Evolutionary conservation across 2,888 invertebrate genomes (phyloP), one percentile per base, ranked within the genome.

Genomic region (Hyposoter didymator): DNA sequence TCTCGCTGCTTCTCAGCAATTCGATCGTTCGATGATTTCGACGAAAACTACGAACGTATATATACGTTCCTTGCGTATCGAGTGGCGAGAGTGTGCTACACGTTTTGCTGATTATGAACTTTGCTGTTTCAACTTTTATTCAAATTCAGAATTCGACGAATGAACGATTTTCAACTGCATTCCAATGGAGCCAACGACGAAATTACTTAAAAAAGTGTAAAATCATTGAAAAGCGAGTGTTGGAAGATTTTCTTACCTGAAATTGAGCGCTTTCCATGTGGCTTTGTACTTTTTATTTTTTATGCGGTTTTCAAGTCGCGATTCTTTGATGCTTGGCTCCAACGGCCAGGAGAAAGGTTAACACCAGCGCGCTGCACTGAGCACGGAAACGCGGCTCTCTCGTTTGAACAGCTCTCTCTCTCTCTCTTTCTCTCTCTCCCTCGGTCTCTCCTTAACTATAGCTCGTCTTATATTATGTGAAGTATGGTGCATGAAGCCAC

Each of bases 381-480:
- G 72, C 81, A 59, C 76, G 84, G 78, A 82, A 81, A 78, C 84
- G 81, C 84, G 81, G 78, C 78, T 78, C 78, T 81, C 80, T 78
- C 76, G 84, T 84, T 84, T 81, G 80, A 81, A 55, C 4, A 22
- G 1, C 55, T 19, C 55, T 19, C 43, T 64, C 64, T 39, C 64
- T 35, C 39, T 6, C 64, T 45, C 19, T 59, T 12, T 59, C 59
- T 59, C 59, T 64, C 64, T 45, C 19, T 59, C 28, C 22, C 59
- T 59, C 59, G 28, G 3, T 59, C 59, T 62, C 62, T 32, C 28
- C 17, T 62, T 47, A 47, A 47, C 47, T 47, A 28, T 45, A 45
- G 45, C 73, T 49, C 43, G 59, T 59, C 64, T 49, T 72, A 76
- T 22, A 49, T 32, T 22, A n/a, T 28, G 52, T 45, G 28, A 59